Conservation (phyloP, 2,888 invertebrate species). For the Tiliacea citrago region DNA sequence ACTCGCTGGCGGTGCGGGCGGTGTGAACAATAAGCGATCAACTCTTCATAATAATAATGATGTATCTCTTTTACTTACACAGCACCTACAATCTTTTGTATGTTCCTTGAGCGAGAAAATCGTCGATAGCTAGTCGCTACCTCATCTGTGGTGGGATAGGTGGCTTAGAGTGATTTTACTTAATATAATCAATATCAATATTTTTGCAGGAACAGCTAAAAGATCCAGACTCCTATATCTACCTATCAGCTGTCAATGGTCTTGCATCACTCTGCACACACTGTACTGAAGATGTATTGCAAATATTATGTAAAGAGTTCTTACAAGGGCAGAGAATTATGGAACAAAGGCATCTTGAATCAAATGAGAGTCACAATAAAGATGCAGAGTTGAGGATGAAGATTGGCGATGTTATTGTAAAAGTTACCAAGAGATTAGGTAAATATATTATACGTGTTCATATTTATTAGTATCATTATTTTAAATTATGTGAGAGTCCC, state of each 20-base stretch:
- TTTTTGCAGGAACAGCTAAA: conserved; percentile 92
- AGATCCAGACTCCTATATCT: conserved; percentile 95
- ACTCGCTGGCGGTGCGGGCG: neutral
- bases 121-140: neutral
- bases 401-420: conserved; percentile 95
- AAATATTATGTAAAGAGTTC: conserved; percentile 93
- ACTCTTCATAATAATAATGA: too few species aligned
- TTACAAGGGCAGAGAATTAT: conserved; percentile 75
- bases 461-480: neutral
- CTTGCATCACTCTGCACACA: conserved; percentile 92
- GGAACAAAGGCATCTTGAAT: conserved; percentile 67
- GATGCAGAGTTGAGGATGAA: conserved; percentile 92
- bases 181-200: conserved; percentile 2
- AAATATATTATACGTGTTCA: too few species aligned
- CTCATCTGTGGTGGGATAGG: neutral
- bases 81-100: neutral
- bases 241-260: conserved; percentile 94
- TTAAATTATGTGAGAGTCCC: too few species aligned
- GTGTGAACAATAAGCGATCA: neutral
- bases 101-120: neutral
- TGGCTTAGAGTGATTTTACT: too few species aligned
- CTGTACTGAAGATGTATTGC: conserved; percentile 93
- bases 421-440: conserved; percentile 93
- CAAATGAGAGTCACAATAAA: conserved; percentile 82
- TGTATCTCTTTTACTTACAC: neutral